Conservation (phyloP, 2,113 vertebrate species). For the Psephotus haematonotus region DNA sequence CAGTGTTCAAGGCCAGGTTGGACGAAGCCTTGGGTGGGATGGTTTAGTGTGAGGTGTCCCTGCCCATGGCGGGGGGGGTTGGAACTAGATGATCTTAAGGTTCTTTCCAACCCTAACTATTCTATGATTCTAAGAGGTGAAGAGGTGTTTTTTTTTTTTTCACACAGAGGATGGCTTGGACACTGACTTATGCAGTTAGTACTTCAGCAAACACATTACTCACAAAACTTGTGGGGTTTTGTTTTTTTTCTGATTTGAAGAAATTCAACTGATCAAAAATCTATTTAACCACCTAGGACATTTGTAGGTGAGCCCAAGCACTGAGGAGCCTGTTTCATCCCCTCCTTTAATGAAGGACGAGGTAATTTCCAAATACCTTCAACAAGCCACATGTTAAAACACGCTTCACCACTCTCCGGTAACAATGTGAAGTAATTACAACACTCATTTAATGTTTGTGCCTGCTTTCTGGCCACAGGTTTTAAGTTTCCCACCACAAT, state of each 20-base stretch:
- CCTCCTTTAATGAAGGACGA: not conserved
- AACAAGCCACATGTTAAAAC: not conserved
- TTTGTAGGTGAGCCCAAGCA: not conserved
- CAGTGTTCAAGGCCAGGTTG: too few relatives aligned
- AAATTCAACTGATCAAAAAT: not conserved
- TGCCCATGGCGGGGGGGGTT: too few relatives aligned
- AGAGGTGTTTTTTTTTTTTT: not conserved
- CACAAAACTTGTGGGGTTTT: fast-evolving
- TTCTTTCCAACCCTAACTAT: too few relatives aligned
- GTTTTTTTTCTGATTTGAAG: not conserved
- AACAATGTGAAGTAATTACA: not conserved
- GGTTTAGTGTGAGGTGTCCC: too few relatives aligned
- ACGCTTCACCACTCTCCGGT: not conserved
- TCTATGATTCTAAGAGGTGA: not conserved
- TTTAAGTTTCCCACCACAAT: not conserved
- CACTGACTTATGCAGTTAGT: not conserved
- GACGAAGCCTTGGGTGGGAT: too few relatives aligned
- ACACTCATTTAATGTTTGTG: not conserved
- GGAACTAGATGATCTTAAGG: too few relatives aligned
- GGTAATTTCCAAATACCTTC: constrained; percentile 9
- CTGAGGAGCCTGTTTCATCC: not conserved
- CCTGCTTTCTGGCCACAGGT: not conserved
- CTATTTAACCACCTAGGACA: not conserved
- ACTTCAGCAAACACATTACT: not conserved
- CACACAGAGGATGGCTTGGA: not conserved